Conservation (phyloP, 1,140 invertebrate species). For the Gyrodactylus salaris region DNA sequence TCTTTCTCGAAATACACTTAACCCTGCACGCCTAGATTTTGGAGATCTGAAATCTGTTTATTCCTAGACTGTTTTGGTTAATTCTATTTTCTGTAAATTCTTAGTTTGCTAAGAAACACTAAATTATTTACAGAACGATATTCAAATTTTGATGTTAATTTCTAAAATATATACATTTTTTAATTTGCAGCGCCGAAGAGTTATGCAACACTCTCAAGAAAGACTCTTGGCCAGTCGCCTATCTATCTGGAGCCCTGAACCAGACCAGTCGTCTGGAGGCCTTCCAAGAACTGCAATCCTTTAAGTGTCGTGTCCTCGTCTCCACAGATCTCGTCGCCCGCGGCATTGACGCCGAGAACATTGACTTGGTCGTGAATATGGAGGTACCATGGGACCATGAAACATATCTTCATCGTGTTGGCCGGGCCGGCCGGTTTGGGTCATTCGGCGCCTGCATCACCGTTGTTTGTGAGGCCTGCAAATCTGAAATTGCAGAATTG, state of each 20-base stretch:
- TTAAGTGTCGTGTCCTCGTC: slow-evolving; percentile 43
- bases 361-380: slow-evolving; percentile 67
- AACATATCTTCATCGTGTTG: slow-evolving; percentile 75
- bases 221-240: slow-evolving; percentile 33
- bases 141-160: slow-evolving; percentile 21
- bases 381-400: slow-evolving; percentile 43
- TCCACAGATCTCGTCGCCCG: slow-evolving; percentile 45
- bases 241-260: slow-evolving; percentile 36
- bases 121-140: no score
- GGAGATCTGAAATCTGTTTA: no score
- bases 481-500: neutral
- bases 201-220: slow-evolving; percentile 33
- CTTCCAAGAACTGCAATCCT: slow-evolving; percentile 36
- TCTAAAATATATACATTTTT: slow-evolving; percentile 3
- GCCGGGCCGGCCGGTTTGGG: slow-evolving; percentile 49
- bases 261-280: slow-evolving; percentile 39
- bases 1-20: no score
- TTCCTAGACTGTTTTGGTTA: no score
- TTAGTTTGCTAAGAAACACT: no score
- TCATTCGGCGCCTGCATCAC: slow-evolving; percentile 8
- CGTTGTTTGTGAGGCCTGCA: neutral
- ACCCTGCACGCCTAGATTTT: no score
- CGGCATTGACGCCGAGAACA: slow-evolving; percentile 56
- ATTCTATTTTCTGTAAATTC: no score
- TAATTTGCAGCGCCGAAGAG: slow-evolving; percentile 23